phyloP scores from a whole-genome alignment of 1,140 invertebrate genomes.

The Leptinotarsa texana region DNA sequence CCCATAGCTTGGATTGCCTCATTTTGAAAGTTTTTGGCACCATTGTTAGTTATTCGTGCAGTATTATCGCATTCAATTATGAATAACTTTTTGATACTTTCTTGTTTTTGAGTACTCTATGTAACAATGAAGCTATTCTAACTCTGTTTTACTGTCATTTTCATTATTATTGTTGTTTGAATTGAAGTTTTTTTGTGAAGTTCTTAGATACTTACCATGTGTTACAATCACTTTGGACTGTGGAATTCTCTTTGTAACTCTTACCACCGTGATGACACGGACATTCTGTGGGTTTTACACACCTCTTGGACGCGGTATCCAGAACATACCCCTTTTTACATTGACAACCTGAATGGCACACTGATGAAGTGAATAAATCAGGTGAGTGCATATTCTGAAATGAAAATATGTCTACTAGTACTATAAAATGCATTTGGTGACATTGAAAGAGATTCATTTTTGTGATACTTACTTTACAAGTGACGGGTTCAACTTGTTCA shows the following conservation, averaged over 20 bases:
- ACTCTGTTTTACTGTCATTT: neutral
- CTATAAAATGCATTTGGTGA: neutral
- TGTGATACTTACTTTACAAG: conserved; percentile 68
- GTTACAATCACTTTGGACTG: conserved; percentile 81
- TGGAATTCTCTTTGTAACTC: conserved; percentile 77
- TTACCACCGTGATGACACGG: conserved; percentile 87
- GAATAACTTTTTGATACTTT: no score
- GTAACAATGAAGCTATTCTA: no score
- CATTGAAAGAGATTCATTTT: neutral
- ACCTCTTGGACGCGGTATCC: conserved; percentile 68
- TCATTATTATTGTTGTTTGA: neutral
- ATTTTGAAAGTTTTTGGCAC: no score
- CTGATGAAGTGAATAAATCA: conserved; percentile 54
- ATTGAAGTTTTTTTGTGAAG: neutral
- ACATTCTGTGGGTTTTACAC: conserved; percentile 72
- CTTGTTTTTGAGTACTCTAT: no score
- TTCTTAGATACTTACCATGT: conserved; percentile 63
- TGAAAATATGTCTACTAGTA: conserved; percentile 16
- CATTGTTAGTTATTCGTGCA: no score
- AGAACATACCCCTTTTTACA: conserved; percentile 77
- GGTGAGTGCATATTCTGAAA: conserved; percentile 72
- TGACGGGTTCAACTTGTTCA: conserved; percentile 71
- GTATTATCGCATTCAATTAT: no score
- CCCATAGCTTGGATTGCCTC: no score
- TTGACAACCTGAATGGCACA: conserved; percentile 77